Evolutionary conservation across 1,140 invertebrate genomes (phyloP).

Genomic region (Forficula auricularia): DNA sequence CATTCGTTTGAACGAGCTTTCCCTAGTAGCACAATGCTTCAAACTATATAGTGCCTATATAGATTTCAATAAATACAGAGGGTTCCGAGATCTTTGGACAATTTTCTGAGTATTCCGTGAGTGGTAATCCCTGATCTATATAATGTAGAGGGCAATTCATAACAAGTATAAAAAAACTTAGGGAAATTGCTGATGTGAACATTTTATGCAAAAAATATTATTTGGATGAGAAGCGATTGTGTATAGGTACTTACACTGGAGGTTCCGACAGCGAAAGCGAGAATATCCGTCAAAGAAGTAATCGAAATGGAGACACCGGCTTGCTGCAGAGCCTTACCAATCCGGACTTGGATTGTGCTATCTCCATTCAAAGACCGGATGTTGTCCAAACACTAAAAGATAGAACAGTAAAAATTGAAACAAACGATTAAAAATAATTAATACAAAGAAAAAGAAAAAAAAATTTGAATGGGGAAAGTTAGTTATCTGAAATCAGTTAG

Average conservation of each 20-base stretch:
- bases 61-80: too few relatives aligned
- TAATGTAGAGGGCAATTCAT: too few relatives aligned
- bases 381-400: constrained; percentile 22
- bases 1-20: too few relatives aligned
- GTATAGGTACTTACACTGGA: constrained; percentile 24
- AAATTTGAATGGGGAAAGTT: constrained; percentile 7
- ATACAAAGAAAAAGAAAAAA: neutral
- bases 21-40: too few relatives aligned
- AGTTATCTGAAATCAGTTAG: neutral
- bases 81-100: too few relatives aligned
- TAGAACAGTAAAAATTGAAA: neutral
- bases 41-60: too few relatives aligned
- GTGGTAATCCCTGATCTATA: too few relatives aligned
- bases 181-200: too few relatives aligned
- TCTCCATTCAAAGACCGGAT: constrained; percentile 21
- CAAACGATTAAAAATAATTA: neutral
- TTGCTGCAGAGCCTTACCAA: constrained; percentile 29
- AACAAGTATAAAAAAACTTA: too few relatives aligned
- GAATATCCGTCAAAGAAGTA: constrained; percentile 46
- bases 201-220: too few relatives aligned
- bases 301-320: constrained; percentile 49
- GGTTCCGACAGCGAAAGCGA: constrained; percentile 45
- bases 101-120: too few relatives aligned
- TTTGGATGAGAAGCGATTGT: too few relatives aligned
- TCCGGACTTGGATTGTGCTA: constrained; percentile 21